A percentile compares a stretch with the other conserved stretches of the same genome.
Evolutionary conservation across 2,797 vertebrate genomes (phyloP).

Genomic region (Gambelia wislizenii): DNA sequence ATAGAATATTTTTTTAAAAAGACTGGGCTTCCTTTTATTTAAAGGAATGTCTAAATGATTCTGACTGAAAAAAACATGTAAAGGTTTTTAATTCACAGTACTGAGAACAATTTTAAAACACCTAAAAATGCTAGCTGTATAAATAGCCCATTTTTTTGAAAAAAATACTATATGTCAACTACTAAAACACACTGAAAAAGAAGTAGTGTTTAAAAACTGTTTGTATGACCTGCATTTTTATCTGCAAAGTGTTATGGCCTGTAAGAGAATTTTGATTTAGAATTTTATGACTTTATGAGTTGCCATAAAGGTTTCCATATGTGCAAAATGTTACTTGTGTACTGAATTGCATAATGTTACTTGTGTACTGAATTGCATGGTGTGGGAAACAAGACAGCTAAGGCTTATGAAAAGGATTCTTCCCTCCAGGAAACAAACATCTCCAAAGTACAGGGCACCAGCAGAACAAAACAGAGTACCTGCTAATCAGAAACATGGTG

Average conservation of each 20-base stretch:
- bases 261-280: slow-evolving; percentile 92
- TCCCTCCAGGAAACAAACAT: slow-evolving; percentile 83
- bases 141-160: slow-evolving; percentile 77
- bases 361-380: slow-evolving; percentile 89
- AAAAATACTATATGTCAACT: slow-evolving; percentile 85
- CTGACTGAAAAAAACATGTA: slow-evolving; percentile 59
- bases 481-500: slow-evolving; percentile 89
- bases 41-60: slow-evolving; percentile 43
- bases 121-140: slow-evolving; percentile 80
- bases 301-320: slow-evolving; percentile 93
- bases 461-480: slow-evolving; percentile 79
- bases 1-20: neutral
- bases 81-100: slow-evolving; percentile 75
- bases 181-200: slow-evolving; percentile 84
- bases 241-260: slow-evolving; percentile 94
- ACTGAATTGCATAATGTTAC: slow-evolving; percentile 90
- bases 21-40: slow-evolving; percentile 27
- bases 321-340: slow-evolving; percentile 87
- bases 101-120: slow-evolving; percentile 73
- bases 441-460: slow-evolving; percentile 77
- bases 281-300: slow-evolving; percentile 90
- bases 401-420: slow-evolving; percentile 87
- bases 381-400: slow-evolving; percentile 92
- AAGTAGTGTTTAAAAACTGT: slow-evolving; percentile 82
- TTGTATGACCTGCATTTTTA: slow-evolving; percentile 84